Evolutionary conservation across 2,797 vertebrate genomes (phyloP).

Genomic region (Enteromius paludinosus): DNA sequence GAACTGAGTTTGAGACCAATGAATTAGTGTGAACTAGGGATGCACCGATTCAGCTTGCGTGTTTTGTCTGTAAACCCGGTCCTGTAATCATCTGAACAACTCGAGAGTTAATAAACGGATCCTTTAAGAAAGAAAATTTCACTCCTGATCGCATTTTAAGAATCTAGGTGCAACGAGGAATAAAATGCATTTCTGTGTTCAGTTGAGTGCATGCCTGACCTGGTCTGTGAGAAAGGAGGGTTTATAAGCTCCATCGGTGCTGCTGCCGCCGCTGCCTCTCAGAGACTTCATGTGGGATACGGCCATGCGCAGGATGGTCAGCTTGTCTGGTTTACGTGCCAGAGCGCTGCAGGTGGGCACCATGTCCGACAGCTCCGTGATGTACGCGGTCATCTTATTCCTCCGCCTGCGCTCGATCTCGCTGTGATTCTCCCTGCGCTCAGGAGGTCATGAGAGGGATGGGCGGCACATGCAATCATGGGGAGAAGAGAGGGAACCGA

Average conservation of each 20-base stretch:
- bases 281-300: conserved; percentile 98
- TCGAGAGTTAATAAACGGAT: background rate
- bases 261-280: conserved; percentile 88
- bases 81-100: no score
- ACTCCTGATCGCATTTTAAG: background rate
- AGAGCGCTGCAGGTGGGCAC: conserved; percentile 97
- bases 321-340: conserved; percentile 96
- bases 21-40: no score
- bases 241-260: conserved; percentile 91
- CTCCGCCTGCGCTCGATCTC: conserved; percentile 94
- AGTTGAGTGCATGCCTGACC: conserved; percentile 70
- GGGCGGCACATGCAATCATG: background rate
- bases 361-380: conserved; percentile 98
- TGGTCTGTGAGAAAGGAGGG: conserved; percentile 97
- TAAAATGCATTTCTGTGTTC: background rate
- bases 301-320: conserved; percentile 97
- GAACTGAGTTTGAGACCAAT: no score
- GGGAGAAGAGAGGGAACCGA: conserved; percentile 48
- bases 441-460: conserved; percentile 54
- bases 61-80: no score
- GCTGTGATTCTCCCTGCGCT: conserved; percentile 96
- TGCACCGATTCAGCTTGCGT: no score
- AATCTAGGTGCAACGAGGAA: background rate
- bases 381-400: conserved; percentile 99
- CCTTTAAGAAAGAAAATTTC: background rate